Conservation (phyloP, 2,113 vertebrate species). For the Felis catus region F.catus_Fca126_mat1.0 CM031412.1:216464501-216465000, state of each 20-base stretch:
- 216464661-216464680: neutral
- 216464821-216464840: neutral
- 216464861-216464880: neutral
- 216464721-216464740: neutral
- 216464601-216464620: neutral
- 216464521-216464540: neutral
- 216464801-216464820: neutral
- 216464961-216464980: neutral
- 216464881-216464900: neutral
- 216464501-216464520: neutral
- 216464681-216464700: neutral
- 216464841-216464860: neutral
- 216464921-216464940: neutral
- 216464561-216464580: neutral
- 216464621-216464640: neutral
- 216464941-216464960: neutral
- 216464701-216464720: neutral
- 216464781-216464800: neutral
- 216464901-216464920: neutral
- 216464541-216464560: neutral
- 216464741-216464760: neutral
- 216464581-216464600: neutral
- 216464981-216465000: neutral
- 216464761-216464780: neutral
- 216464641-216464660: neutral